Base-by-base conservation (phyloP, 2,888 invertebrate genomes). In the Cantharis nigra region DNA sequence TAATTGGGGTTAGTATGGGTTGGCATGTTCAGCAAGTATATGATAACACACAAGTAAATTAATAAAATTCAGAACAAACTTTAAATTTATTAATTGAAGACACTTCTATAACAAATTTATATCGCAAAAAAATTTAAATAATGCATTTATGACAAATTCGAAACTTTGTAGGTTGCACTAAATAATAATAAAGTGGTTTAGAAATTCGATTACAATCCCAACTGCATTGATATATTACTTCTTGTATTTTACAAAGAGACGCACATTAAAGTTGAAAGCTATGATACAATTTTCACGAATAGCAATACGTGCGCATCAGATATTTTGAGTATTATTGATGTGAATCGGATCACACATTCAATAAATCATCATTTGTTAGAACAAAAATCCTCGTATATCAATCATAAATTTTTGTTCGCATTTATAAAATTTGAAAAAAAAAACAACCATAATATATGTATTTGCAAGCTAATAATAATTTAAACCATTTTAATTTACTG, bases 271-370 rank as follows among this genome's bases (percentile, higher is more conserved):
- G 62, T 70, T 72, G 73, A 70, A 74, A 70, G 63, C 70, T 70
- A 70, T 63, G 62, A 64, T 70, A 72, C 26, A 73, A 65, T 75
- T 74, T 63, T 74, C 62, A 18, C 18, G 23, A 33, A 75, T 65
- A 78, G 80, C 77, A 76, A 75, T 76, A 77, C 78, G 74, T 79
- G 74, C 78, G 77, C 75, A 71, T 76, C 80, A 81, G 79, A 79
- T 78, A 80, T 81, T 80, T 81, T 80, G 81, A 82, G 81, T 81
- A 81, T 81, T 82, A 82, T 82, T 81, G 81, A 82, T 82, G 81
- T 78, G 81, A 78, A 80, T 77, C 78, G 76, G 81, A 74, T 69
- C 79, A 77, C 80, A 77, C 78, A 78, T 81, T 81, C 81, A 78
- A 82, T 82, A 82, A 82, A 82, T 82, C 82, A 82, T 75, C 72